Conservation (phyloP, 2,888 invertebrate genomes). For the Eristalis tenax region DNA sequence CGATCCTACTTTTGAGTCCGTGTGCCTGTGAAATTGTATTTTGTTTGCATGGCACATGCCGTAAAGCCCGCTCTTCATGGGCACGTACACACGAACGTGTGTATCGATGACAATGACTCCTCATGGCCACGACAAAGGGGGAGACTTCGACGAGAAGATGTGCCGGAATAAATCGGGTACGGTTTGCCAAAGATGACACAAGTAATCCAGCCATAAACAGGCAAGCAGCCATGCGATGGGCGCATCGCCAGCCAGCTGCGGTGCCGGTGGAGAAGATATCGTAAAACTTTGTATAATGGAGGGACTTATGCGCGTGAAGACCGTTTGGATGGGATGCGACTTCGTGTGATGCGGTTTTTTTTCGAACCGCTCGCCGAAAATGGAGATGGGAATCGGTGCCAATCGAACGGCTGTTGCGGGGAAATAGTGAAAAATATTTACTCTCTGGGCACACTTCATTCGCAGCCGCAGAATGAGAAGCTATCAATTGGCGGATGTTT, state of each 20-base stretch:
- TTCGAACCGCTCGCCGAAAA: background rate
- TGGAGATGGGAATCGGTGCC: background rate
- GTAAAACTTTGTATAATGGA: background rate
- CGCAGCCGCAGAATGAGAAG: background rate
- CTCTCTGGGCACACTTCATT: background rate
- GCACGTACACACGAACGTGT: background rate
- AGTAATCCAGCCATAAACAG: conserved; percentile 8
- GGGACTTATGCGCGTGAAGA: background rate
- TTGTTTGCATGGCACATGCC: conserved; percentile 19
- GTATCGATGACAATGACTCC: conserved; percentile 22
- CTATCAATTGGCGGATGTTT: background rate
- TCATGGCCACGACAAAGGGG: conserved; percentile 17
- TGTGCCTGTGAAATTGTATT: background rate
- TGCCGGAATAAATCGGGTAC: conserved; percentile 10
- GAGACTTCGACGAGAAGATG: background rate
- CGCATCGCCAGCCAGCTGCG: background rate
- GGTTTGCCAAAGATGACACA: conserved; percentile 3
- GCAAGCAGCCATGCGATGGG: background rate
- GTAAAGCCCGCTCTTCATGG: conserved; percentile 17
- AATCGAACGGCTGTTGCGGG: background rate
- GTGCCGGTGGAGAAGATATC: background rate
- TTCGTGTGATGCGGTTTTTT: background rate
- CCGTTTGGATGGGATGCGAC: background rate
- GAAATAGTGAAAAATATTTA: background rate
- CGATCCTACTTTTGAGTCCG: background rate